Evolutionary conservation across 2,888 invertebrate species (phyloP).

Genomic region (Carterocephalus palaemon): DNA sequence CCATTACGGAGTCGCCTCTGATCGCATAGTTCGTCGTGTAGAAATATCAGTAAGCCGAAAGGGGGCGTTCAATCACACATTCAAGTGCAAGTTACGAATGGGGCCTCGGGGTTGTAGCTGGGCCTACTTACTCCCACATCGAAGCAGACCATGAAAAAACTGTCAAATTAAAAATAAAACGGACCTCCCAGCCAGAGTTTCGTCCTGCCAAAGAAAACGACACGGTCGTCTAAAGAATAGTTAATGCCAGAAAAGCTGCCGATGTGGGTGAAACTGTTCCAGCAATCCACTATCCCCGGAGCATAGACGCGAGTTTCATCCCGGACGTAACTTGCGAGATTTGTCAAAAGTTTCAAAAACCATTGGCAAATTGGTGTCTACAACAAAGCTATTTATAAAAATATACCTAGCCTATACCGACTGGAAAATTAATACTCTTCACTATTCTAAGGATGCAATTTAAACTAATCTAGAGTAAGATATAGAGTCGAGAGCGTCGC

Average conservation of each 20-base stretch:
- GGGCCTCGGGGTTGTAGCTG: slow-evolving; percentile 39
- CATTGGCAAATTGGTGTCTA: slow-evolving; percentile 14
- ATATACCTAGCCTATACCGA: slow-evolving; percentile 51
- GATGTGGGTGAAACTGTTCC: slow-evolving; percentile 12
- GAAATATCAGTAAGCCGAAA: slow-evolving; percentile 35
- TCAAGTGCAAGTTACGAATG: slow-evolving; percentile 37
- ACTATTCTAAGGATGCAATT: slow-evolving; percentile 33
- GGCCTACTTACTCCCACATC: slow-evolving; percentile 10
- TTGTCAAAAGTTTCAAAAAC: slow-evolving; percentile 29
- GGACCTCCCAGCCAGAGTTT: slow-evolving; percentile 23
- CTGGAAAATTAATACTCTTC: slow-evolving; percentile 48
- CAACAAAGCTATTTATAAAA: slow-evolving; percentile 57
- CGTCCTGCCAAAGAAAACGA: slow-evolving; percentile 5
- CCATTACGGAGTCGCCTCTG: slow-evolving; percentile 73
- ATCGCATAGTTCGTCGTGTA: slow-evolving; percentile 37
- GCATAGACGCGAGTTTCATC: slow-evolving; percentile 62
- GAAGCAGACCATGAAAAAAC: background rate
- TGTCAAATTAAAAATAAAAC: slow-evolving; percentile 3
- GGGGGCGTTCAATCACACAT: slow-evolving; percentile 54
- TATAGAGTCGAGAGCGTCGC: too few species aligned
- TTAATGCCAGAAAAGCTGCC: slow-evolving; percentile 1
- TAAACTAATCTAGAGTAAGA: slow-evolving; percentile 8
- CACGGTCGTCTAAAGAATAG: background rate
- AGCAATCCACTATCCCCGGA: slow-evolving; percentile 1
- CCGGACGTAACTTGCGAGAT: slow-evolving; percentile 38